A percentile compares a stretch with the other conserved stretches of the same genome.
phyloP scores from a whole-genome alignment of 2,113 vertebrate species.

The Carlito syrichta region DNA sequence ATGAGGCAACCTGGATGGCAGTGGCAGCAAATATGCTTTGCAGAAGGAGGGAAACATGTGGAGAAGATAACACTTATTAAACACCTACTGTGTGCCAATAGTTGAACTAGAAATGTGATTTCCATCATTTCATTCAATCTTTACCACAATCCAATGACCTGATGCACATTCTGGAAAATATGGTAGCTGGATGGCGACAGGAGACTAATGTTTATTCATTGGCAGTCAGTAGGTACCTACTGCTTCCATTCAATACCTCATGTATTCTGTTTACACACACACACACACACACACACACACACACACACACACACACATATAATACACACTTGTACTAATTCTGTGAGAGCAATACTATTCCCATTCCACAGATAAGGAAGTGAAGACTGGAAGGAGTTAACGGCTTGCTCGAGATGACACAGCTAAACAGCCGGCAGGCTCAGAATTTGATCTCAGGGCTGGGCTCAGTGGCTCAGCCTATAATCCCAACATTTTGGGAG shows the following conservation, averaged over 20 bases:
- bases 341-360: background rate
- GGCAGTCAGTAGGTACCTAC: background rate
- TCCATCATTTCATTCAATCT: background rate
- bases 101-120: background rate
- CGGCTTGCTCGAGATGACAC: background rate
- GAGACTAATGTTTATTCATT: background rate
- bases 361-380: background rate
- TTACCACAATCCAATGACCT: background rate
- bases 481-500: too few relatives aligned
- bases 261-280: background rate
- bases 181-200: background rate
- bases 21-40: background rate
- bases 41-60: background rate
- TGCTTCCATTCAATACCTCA: background rate
- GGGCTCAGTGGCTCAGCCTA: too few relatives aligned
- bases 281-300: background rate
- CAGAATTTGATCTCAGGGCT: background rate
- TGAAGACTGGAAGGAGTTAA: background rate
- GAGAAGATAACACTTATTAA: background rate
- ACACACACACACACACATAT: accelerated
- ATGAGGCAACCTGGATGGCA: background rate
- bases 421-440: background rate
- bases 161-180: background rate
- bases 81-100: background rate
- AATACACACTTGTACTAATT: background rate